phyloP scores from a whole-genome alignment of 1,140 invertebrate genomes.

The Scaptomyza pallida region DNA sequence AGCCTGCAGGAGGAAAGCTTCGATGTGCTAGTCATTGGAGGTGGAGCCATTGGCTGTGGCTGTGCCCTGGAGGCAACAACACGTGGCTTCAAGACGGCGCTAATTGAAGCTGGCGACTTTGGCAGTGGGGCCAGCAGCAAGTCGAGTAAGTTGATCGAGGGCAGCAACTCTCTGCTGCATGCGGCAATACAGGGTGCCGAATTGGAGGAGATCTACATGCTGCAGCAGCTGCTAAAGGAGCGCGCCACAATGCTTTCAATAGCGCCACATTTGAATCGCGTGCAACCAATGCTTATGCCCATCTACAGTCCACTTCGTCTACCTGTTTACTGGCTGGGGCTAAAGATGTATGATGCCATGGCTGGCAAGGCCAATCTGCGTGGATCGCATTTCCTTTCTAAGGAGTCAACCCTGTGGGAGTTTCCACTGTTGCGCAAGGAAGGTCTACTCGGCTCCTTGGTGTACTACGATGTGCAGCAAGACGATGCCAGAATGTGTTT shows the following conservation, averaged over 20 bases:
- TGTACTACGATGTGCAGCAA: conserved; percentile 66
- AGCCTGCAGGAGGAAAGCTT: conserved; percentile 85
- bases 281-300: conserved; percentile 72
- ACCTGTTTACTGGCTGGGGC: conserved; percentile 55
- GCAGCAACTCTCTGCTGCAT: conserved; percentile 39
- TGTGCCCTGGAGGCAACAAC: conserved; percentile 85
- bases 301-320: conserved; percentile 43
- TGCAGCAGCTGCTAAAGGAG: conserved; percentile 55
- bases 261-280: conserved; percentile 60
- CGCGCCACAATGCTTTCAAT: conserved; percentile 53
- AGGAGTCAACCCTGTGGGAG: conserved; percentile 39
- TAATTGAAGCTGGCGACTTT: conserved; percentile 60
- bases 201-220: conserved; percentile 45
- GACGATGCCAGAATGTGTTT: conserved; percentile 71
- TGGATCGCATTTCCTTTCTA: conserved; percentile 49
- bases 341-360: conserved; percentile 62
- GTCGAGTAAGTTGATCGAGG: conserved; percentile 60
- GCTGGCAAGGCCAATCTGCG: conserved; percentile 53
- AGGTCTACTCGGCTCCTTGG: conserved; percentile 48
- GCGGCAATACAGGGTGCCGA: conserved; percentile 37
- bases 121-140: conserved; percentile 57
- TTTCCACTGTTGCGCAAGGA: conserved; percentile 54
- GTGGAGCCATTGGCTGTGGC: conserved; percentile 95
- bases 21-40: conserved; percentile 97
- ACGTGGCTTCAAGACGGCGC: conserved; percentile 59